phyloP scores from a whole-genome alignment of 2,888 invertebrate species.

The Ptychoptera contaminata region DNA sequence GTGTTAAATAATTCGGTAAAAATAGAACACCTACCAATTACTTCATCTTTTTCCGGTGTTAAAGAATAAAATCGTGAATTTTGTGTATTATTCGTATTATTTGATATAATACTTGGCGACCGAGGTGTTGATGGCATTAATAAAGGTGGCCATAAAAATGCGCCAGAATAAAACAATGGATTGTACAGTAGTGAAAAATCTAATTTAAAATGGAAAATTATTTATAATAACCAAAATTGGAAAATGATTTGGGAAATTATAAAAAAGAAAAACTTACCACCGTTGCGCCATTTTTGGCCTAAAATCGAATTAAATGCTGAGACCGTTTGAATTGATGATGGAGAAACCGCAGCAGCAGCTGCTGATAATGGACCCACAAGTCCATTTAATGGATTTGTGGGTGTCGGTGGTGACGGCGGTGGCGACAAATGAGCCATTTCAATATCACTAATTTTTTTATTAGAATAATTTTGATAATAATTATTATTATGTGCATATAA shows the following conservation, averaged over 20 bases:
- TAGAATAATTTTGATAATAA: no score
- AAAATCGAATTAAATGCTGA: slow-evolving; percentile 29
- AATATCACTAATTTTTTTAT: no score
- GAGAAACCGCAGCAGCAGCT: slow-evolving; percentile 16
- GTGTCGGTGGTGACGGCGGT: slow-evolving; percentile 28
- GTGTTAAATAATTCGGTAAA: neutral
- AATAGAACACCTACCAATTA: slow-evolving; percentile 5
- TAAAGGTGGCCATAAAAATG: slow-evolving; percentile 29
- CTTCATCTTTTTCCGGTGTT: slow-evolving; percentile 29
- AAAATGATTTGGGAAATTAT: neutral
- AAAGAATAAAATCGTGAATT: slow-evolving; percentile 24
- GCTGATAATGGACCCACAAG: slow-evolving; percentile 15
- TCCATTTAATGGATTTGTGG: slow-evolving; percentile 7
- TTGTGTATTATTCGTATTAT: slow-evolving; percentile 16
- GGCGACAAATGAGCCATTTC: slow-evolving; percentile 31
- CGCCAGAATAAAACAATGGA: slow-evolving; percentile 29
- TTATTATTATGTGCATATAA: no score
- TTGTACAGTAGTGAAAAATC: slow-evolving; percentile 27
- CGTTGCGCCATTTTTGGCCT: slow-evolving; percentile 25
- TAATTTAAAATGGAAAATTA: slow-evolving; percentile 1
- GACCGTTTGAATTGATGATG: slow-evolving; percentile 28
- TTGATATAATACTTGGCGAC: neutral
- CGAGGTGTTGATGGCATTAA: slow-evolving; percentile 17
- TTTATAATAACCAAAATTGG: neutral
- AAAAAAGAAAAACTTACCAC: slow-evolving; percentile 19